A percentile compares a stretch with the other conserved stretches of the same genome.
Evolutionary conservation across 2,797 vertebrate genomes (phyloP).

Genomic region (Urocyon cinereoargenteus): DNA sequence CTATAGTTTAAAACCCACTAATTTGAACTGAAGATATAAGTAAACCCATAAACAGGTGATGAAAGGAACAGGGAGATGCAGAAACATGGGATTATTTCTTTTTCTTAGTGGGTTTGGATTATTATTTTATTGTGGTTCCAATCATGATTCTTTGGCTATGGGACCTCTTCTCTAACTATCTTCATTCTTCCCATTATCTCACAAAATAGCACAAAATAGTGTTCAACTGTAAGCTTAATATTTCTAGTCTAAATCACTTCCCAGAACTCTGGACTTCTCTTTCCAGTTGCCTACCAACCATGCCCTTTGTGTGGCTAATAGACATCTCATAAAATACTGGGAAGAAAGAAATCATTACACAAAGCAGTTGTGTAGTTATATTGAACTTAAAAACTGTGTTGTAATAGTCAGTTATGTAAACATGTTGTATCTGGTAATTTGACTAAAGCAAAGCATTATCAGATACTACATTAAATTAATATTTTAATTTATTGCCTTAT

Average conservation of each 20-base stretch:
- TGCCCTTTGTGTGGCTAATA: neutral
- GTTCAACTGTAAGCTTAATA: neutral
- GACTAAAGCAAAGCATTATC: neutral
- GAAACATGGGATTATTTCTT: neutral
- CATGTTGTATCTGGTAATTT: neutral
- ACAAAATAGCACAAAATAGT: neutral
- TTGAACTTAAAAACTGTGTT: neutral
- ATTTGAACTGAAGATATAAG: neutral
- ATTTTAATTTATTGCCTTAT: neutral
- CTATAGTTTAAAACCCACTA: neutral
- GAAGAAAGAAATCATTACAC: neutral
- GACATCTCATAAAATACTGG: neutral
- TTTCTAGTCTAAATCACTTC: neutral
- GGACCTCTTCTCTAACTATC: neutral
- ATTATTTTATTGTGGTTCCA: neutral
- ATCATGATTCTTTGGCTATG: neutral
- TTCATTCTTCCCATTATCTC: neutral
- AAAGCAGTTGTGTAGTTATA: neutral
- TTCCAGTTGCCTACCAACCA: neutral
- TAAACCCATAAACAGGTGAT: neutral
- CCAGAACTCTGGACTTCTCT: neutral
- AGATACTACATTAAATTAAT: neutral
- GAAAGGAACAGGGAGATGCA: neutral
- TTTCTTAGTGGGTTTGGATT: neutral
- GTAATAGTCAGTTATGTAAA: neutral